Base-by-base conservation (phyloP, 2,113 vertebrate genomes). In the Nothoprocta perdicaria region DNA sequence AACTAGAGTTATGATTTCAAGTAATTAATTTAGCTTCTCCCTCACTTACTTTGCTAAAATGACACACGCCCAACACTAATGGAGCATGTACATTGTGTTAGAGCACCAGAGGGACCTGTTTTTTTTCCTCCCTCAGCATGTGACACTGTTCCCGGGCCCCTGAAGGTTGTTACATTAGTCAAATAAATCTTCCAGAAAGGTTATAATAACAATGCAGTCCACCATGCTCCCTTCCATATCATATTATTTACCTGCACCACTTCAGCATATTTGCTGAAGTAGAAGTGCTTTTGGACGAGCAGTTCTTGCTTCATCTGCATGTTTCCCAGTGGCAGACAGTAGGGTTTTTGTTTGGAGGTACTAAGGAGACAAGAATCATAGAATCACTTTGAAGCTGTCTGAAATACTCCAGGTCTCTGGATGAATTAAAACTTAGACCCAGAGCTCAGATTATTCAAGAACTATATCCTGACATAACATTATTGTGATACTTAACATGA, bases 151-250 rank as follows among this genome's bases (percentile, higher is more conserved):
- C 88, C 79, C 73, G 84, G 0, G 33, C 53, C 67, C 66, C 53
- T 67, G 55, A 83, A 1, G 1, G 27, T 8, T 80, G 80, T 72
- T 84, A 43, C 86, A 93, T 91, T 83, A 52, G 73, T 75, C 73
- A 90, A 93, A 94, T 94, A 93, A 92, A 94, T 92, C 79, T 88
- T 95, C n/a, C 43, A 74, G 76, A 93, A 61, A 72, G 75, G 58
- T 92, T 84, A 93, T 79, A 95, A 89, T 58, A 81, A 81, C 29
- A 71, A 41, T 18, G 22, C 31, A 63, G 41, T 88, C 41, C 4
- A 1, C 61, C 90, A 71, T 66, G 52, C 33, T 85, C 62, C 71
- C 76, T 87, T 89, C n/a, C 18, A 62, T 40, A 22, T 72, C 77
- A 38, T 89, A 53, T 93, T 81, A 92, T 90, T 92, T 96, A 90